Conservation (phyloP, 2,888 invertebrate species). For the Pollenia angustigena region DNA sequence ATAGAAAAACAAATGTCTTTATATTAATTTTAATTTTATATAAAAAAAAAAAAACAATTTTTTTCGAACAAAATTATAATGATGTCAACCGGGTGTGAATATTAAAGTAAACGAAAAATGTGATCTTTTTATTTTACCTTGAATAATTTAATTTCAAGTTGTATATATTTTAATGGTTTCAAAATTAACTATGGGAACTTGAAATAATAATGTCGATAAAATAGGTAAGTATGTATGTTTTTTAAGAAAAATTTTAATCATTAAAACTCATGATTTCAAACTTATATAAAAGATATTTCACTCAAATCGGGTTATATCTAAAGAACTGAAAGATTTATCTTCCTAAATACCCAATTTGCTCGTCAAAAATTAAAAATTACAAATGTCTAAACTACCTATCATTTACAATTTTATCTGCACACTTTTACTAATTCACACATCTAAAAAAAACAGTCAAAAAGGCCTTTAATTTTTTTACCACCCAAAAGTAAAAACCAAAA, state of each 20-base stretch:
- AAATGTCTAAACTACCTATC: background rate
- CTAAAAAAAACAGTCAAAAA: background rate
- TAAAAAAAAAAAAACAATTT: slow-evolving; percentile 13
- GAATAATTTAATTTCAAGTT: slow-evolving; percentile 36
- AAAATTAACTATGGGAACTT: slow-evolving; percentile 41
- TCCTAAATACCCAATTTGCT: too few species aligned
- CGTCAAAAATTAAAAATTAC: background rate
- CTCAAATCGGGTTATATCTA: too few species aligned
- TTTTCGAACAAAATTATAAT: slow-evolving; percentile 30
- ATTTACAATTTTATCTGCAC: too few species aligned
- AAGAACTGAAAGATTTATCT: too few species aligned
- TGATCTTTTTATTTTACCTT: slow-evolving; percentile 38
- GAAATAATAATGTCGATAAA: slow-evolving; percentile 31
- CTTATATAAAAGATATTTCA: background rate
- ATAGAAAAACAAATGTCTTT: slow-evolving; percentile 43
- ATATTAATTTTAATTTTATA: slow-evolving; percentile 40
- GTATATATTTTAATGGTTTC: slow-evolving; percentile 22
- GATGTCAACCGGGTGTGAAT: slow-evolving; percentile 59
- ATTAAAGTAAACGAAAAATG: slow-evolving; percentile 7
- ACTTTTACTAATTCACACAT: too few species aligned
- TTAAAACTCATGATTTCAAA: background rate
- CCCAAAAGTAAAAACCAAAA: slow-evolving; percentile 5
- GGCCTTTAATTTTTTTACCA: background rate
- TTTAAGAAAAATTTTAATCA: too few species aligned
- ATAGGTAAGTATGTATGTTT: too few species aligned